A percentile compares a stretch with the other conserved stretches of the same genome.
Conservation (phyloP, 2,797 vertebrate species). For the Pipistrellus pipistrellus region DNA sequence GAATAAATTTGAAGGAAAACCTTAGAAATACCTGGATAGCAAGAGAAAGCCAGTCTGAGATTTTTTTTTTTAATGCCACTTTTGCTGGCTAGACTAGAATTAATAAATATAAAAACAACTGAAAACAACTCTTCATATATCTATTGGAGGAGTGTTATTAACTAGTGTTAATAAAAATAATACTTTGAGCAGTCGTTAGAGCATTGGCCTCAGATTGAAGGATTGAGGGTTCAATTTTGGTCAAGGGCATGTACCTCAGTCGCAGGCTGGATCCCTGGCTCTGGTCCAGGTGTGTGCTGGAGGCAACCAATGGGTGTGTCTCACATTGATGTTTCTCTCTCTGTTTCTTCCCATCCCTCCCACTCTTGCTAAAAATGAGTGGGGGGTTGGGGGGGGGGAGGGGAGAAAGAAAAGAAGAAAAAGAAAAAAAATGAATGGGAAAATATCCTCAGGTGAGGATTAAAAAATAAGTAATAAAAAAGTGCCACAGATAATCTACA, state of each 20-base stretch:
- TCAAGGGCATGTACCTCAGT: neutral
- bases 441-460: no score
- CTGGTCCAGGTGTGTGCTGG: no score
- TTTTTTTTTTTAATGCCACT: neutral
- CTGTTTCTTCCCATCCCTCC: neutral
- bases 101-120: no score
- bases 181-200: neutral
- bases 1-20: neutral
- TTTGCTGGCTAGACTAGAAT: no score
- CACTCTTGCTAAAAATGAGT: neutral
- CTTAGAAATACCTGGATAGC: neutral
- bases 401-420: no score
- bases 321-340: neutral
- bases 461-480: neutral
- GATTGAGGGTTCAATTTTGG: neutral
- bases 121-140: no score
- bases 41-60: conserved; percentile 40
- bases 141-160: no score
- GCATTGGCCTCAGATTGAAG: neutral
- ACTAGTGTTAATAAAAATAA: no score
- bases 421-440: no score
- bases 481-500: neutral
- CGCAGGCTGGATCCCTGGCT: no score
- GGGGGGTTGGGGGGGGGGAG: no score
- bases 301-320: neutral